phyloP scores from a whole-genome alignment of 64 coral and sea anemone genomes.

The Pachyseris speciosa region DNA sequence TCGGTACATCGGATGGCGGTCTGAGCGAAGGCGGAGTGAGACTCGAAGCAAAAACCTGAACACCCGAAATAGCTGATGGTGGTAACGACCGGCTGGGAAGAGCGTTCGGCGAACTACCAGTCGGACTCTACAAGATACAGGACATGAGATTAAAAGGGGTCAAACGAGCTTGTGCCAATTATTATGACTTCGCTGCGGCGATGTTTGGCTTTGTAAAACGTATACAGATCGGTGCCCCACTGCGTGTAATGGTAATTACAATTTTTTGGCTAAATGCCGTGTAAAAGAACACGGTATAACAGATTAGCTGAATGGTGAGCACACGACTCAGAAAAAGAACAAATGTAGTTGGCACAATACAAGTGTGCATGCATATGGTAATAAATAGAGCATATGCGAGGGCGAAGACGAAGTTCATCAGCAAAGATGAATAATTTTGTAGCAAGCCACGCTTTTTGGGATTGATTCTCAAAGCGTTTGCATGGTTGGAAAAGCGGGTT shows the following conservation, averaged over 20 bases:
- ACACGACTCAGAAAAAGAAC: not conserved
- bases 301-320: not conserved
- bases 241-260: slow-evolving; percentile 12
- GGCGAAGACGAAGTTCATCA: not conserved
- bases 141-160: not conserved
- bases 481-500: not conserved
- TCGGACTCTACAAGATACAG: slow-evolving; percentile 58
- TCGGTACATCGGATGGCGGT: slow-evolving; percentile 72
- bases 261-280: not conserved
- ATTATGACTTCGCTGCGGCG: slow-evolving; percentile 35
- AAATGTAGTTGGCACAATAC: not conserved
- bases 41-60: slow-evolving; percentile 72
- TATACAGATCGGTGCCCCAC: slow-evolving; percentile 41
- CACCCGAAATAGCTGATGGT: slow-evolving; percentile 83
- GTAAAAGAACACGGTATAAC: not conserved
- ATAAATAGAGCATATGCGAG: slow-evolving; percentile 15
- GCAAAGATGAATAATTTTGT: slow-evolving; percentile 20
- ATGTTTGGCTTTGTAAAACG: slow-evolving; percentile 29
- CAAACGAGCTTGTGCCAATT: not conserved
- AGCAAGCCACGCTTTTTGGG: not conserved
- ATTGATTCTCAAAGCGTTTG: slow-evolving; percentile 7
- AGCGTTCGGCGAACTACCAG: slow-evolving; percentile 64
- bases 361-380: slow-evolving; percentile 2
- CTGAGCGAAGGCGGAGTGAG: slow-evolving; percentile 76
- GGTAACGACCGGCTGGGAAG: slow-evolving; percentile 66